Evolutionary conservation across 2,113 vertebrate genomes (phyloP), one percentile per base, ranked within the genome.

Genomic region (Hipposideros armiger): DNA sequence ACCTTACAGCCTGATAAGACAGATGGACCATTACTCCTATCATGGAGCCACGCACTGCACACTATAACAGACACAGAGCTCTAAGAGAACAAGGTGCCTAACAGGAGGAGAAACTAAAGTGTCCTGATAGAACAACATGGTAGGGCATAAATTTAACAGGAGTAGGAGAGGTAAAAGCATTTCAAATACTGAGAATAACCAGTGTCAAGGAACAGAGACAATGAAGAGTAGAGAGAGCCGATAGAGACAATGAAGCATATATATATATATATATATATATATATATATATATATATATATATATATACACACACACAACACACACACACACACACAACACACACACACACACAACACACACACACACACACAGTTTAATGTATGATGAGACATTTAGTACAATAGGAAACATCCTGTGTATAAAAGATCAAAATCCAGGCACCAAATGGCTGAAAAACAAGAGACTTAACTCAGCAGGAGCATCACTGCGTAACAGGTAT

Each of bases 41-140:
- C 36, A 64, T 54, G 54, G 15, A 80, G 26, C 17, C 69, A 88
- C 16, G 19, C 36, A 67, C 20, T 32, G 4, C 32, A 70, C 22
- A 15, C 36, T 90, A 42, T 70, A 78, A 0, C 30, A 66, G 10
- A 84, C 8, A n/a, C 14, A 80, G 84, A 77, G 7, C 19, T 77
- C 11, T 66, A 58, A 89, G 28, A 42, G 7, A 88, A 64, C 24
- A 50, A 10, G 78, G 8, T 58, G 26, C 56, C 54, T 56, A 76
- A 72, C 50, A 84, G 16, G 52, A 17, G 22, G 16, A 84, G 20
- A 80, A 69, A 80, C n/a, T 92, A 87, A 90, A 95, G 50, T 80
- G 82, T 24, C 7, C n/a, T 30, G 64, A n/a, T 6, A 69, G 13
- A 90, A 87, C 22, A 14, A 74, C 86, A 24, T 24, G n/a, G 14